These are phyloP conservation scores for Bombus sylvicola DNA, from an alignment of 1,140 invertebrate species.

Conservation along the genomic window DNA sequence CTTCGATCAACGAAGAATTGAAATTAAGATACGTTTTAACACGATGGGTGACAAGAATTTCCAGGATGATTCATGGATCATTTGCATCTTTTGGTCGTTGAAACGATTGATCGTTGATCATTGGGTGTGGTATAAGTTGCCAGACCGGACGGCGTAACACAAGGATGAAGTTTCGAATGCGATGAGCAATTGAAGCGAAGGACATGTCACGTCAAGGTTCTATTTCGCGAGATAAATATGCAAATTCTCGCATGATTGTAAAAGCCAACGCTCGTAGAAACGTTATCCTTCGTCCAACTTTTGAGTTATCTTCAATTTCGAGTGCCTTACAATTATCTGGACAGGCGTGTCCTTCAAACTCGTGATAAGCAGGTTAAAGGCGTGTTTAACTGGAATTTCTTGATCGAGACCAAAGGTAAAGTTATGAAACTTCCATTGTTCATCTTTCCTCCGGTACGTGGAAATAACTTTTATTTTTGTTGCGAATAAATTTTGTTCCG, in stretches of 20 bases:
- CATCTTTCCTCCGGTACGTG: not conserved
- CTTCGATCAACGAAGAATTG: not conserved
- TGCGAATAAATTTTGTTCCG: not conserved
- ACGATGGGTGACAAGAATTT: not conserved
- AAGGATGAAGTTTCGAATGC: not conserved
- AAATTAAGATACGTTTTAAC: not conserved
- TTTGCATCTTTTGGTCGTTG: not conserved
- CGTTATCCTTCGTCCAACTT: not conserved
- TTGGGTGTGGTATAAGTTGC: not conserved
- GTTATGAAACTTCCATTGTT: not conserved
- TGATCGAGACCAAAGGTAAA: not conserved
- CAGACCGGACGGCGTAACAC: not conserved
- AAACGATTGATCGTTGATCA: not conserved
- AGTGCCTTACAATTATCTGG: not conserved
- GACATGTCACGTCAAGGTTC: conserved; percentile 5
- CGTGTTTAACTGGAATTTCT: not conserved
- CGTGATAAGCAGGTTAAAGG: conserved; percentile 14
- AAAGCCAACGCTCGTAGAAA: not conserved
- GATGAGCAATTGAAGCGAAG: not conserved
- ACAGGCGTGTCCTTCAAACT: conserved; percentile 1
- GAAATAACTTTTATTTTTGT: not conserved
- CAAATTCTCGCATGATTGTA: not conserved
- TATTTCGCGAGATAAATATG: not conserved
- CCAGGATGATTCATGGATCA: not conserved
- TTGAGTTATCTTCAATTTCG: not conserved